These are phyloP conservation scores for Menidia menidia DNA, from an alignment of 2,797 vertebrate genomes.

Conservation along the genomic window DNA sequence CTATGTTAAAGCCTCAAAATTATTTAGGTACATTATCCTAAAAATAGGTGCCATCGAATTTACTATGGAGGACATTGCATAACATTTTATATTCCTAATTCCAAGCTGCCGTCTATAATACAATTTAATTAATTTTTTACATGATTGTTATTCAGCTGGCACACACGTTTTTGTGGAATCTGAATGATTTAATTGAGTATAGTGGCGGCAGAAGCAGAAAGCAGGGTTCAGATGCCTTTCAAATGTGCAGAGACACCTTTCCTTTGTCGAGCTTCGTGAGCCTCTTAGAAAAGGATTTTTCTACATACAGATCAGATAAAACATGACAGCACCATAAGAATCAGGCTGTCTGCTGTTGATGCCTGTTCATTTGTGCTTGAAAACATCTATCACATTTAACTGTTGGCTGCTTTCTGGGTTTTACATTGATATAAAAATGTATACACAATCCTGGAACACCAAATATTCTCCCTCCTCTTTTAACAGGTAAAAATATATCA, in stretches of 20 bases:
- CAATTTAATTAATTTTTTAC: neutral
- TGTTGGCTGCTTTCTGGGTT: no score
- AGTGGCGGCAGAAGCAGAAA: neutral
- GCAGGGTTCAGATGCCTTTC: neutral
- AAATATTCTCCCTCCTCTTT: no score
- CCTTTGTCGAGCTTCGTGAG: neutral
- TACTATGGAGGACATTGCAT: neutral
- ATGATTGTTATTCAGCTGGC: neutral
- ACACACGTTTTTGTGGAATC: no score
- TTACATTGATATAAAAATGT: no score
- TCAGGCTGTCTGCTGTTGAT: no score
- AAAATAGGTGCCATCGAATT: neutral
- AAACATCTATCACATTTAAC: no score
- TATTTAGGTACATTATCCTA: slow-evolving; percentile 6
- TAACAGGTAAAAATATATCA: no score
- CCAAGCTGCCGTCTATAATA: neutral
- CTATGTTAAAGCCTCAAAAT: neutral
- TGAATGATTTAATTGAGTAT: neutral
- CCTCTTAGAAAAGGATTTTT: neutral
- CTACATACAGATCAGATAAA: neutral
- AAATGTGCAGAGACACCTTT: neutral
- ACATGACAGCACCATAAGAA: neutral
- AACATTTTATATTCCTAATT: neutral
- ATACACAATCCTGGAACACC: no score
- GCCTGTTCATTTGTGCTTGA: no score